Base-by-base conservation (phyloP, 2,888 invertebrate genomes). In the Rhaphigaster nebulosa region DNA sequence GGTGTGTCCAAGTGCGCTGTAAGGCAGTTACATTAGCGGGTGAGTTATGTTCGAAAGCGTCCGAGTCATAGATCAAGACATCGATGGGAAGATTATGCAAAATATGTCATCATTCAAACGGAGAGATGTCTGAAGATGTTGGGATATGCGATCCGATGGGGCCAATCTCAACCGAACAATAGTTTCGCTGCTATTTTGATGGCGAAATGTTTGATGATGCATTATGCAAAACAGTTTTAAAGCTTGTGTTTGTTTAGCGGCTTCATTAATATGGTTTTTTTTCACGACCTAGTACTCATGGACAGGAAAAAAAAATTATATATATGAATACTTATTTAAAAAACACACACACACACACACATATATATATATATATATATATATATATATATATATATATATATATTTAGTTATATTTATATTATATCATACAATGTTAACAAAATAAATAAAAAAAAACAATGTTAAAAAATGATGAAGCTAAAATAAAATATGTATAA, bases 1-100 rank as follows among this genome's bases (percentile, higher is more conserved):
- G 70, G 70, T 76, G 70, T 38, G 70, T 38, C 20, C 1, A 23
- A 76, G 34, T 76, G 70, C 18, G 38, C 34, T 23, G 34, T 38
- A 76, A 23, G 26, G 70, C 34, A 18, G 20, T 76, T 23, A 38
- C 70, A 76, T 76, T 76, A 76, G 70, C 38, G 26, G 20, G 20
- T 76, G 70, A 76, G 70, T 76, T 76, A 76, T 76, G 70, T 76
- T 76, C 38, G 70, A 76, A 76, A 76, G 70, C 70, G 70, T 76
- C 70, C 70, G 70, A 38, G 70, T 76, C 70, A 76, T 76, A 76
- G 70, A 76, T 76, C 70, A 76, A 76, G 70, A 38, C 34, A 38
- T 76, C 70, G 38, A 76, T 76, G 70, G 70, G 70, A 76, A 76
- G 70, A 76, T 76, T 76, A 76, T 76, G 70, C 70, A 76, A 76